Evolutionary conservation across 2,797 vertebrate genomes (phyloP), one percentile per base, ranked within the genome.

Genomic region (Myripristis murdjan): DNA sequence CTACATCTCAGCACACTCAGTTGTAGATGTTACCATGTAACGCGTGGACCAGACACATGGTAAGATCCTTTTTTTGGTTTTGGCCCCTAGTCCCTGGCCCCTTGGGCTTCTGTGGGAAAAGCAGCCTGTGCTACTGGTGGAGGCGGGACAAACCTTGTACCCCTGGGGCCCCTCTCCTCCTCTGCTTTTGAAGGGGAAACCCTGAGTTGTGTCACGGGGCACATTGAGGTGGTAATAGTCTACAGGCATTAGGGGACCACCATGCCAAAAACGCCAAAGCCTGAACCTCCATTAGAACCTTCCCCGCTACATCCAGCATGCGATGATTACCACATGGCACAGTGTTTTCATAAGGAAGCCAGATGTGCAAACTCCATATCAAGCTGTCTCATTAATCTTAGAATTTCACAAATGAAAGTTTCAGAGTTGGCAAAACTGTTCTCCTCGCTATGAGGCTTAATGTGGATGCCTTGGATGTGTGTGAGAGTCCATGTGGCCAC

Each of bases 211-310:
- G 70, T 80, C 79, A 77, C 75, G 70, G 68, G 26, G 20, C 82
- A 60, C 57, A 26, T 63, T 39, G 66, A 89, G 72, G 77, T 81
- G 78, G 81, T 87, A 87, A 83, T 81, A 62, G 60, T 77, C 69
- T 47, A 48, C 68, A 75, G 65, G 67, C 44, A 16, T 79, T 67
- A 59, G 22, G 46, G 43, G 76, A 88, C 79, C 79, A 79, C 77
- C 41, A 2, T 75, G 80, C 58, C 46, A 57, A 81, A 71, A 9
- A n/a, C 56, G 48, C 31, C 9, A 63, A 35, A 41, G 52, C 46
- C 24, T 4, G 24, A 63, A 22, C 31, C 18, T 48, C 58, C 20
- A 43, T 56, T 24, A 20, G 47, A 52, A 57, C 28, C 37, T 24
- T 20, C 39, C 28, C 70, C 24, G 39, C 39, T 24, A 51, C 59